Evolutionary conservation across 2,888 invertebrate genomes (phyloP).

Genomic region (Malacosoma neustria): DNA sequence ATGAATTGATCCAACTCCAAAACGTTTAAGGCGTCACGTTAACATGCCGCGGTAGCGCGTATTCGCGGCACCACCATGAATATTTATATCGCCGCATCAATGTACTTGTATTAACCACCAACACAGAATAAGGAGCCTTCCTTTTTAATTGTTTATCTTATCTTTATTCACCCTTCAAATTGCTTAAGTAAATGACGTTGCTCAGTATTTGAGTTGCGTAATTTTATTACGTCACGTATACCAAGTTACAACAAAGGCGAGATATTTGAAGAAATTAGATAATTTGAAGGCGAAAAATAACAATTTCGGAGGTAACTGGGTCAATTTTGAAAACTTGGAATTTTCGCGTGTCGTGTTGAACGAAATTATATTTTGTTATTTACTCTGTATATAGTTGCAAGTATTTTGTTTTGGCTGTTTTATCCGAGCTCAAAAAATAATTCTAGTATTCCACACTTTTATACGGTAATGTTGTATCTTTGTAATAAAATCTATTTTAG

Average conservation of each 20-base stretch:
- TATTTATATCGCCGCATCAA: conserved; percentile 54
- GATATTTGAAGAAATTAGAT: neutral
- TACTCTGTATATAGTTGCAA: no score
- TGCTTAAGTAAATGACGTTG: conserved; percentile 13
- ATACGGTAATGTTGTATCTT: no score
- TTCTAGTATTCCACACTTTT: no score
- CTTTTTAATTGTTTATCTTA: conserved; percentile 24
- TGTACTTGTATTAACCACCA: conserved; percentile 38
- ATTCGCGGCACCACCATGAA: conserved; percentile 49
- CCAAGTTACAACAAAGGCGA: neutral
- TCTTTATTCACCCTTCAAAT: conserved; percentile 13
- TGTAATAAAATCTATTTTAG: no score
- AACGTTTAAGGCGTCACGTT: conserved; percentile 47
- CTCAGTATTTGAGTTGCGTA: conserved; percentile 2
- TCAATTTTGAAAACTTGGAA: no score
- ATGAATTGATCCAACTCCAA: conserved; percentile 21
- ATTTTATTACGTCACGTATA: neutral
- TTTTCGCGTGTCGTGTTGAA: no score
- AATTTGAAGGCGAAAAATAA: neutral
- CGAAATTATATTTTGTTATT: no score
- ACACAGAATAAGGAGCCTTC: conserved; percentile 7
- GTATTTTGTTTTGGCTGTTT: no score
- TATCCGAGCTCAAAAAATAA: no score
- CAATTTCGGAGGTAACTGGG: no score
- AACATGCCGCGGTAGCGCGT: conserved; percentile 42